These are phyloP conservation scores for Syngnathus floridae DNA, from an alignment of 2,113 vertebrate genomes.

Conservation along the genomic window DNA sequence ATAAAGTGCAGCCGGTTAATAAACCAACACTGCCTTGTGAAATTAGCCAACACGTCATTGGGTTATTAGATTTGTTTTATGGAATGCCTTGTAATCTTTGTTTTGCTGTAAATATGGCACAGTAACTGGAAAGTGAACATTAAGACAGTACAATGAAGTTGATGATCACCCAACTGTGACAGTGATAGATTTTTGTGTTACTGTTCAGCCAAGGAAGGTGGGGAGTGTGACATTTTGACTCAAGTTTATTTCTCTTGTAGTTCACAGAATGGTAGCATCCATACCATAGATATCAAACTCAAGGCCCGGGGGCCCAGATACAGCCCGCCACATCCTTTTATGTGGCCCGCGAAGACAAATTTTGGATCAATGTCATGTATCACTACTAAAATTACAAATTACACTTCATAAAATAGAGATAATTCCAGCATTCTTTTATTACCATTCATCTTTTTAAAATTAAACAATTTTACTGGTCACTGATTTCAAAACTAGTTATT, in stretches of 20 bases:
- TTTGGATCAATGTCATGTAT: no score
- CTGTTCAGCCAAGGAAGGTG: constrained; percentile 1
- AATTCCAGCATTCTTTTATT: no score
- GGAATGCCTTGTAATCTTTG: not conserved
- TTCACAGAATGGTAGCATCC: constrained; percentile 22
- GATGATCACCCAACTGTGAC: not conserved
- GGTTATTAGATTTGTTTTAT: not conserved
- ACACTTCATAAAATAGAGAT: no score
- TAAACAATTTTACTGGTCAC: no score
- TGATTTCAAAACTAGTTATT: no score
- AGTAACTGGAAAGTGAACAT: not conserved
- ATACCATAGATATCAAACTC: not conserved
- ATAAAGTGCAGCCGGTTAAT: not conserved
- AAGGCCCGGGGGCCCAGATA: no score
- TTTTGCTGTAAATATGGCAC: not conserved
- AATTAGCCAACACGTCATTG: not conserved
- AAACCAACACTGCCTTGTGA: not conserved
- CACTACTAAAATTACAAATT: no score
- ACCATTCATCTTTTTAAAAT: no score
- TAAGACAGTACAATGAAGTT: not conserved
- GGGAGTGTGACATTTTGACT: constrained; percentile 6
- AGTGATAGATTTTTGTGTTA: not conserved
- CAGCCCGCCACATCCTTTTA: no score
- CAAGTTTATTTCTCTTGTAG: constrained; percentile 13
- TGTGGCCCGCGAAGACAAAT: no score